Base-by-base conservation (phyloP, 2,113 vertebrate species). In the Egretta garzetta region DNA sequence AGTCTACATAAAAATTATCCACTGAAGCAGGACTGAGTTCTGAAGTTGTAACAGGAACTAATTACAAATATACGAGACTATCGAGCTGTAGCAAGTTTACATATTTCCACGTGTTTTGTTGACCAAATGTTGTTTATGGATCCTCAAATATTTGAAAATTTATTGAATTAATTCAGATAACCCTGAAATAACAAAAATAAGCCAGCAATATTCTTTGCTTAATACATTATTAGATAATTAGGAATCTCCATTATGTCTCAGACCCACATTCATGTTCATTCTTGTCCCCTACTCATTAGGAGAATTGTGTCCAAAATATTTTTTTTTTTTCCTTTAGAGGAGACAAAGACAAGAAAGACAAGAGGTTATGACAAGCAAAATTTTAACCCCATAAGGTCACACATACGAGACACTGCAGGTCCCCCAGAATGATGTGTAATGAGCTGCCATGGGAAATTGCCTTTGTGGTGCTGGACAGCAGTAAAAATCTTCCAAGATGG, bases 351-450 rank as follows among this genome's bases (percentile, higher is more conserved):
- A 17, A 22, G 12, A n/a, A 83, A 63, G 15, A 45, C 0, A 77
- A 28, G 8, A 28, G 1, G 1, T 20, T 66, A 24, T 53, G 6
- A 5, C 21, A 60, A 35, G 6, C 8, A 49, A 3, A 45, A 8
- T 59, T 85, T 87, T 55, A 71, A 43, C 1, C 4, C 22, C 60
- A 59, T 28, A 45, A 85, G 81, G 2, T 26, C 37, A 55, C 13
- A 35, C 1, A 17, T 52, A 37, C 0, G 0, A 63, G 15, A 56
- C 2, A 53, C 0, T 41, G 2, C 20, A 66, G 14, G 9, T 39
- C 6, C 18, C 14, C 0, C 1, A 55, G 49, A 82, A 45, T 41
- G 1, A 8, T 18, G 3, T 20, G 3, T 13, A 71, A 18, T 23
- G 1, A 26, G 74, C 77, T 71, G 9, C 2, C 12, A 22, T 23